A percentile compares a stretch with the other conserved stretches of the same genome.
Conservation (phyloP, 2,888 invertebrate species). For the Thumatha senex region DNA sequence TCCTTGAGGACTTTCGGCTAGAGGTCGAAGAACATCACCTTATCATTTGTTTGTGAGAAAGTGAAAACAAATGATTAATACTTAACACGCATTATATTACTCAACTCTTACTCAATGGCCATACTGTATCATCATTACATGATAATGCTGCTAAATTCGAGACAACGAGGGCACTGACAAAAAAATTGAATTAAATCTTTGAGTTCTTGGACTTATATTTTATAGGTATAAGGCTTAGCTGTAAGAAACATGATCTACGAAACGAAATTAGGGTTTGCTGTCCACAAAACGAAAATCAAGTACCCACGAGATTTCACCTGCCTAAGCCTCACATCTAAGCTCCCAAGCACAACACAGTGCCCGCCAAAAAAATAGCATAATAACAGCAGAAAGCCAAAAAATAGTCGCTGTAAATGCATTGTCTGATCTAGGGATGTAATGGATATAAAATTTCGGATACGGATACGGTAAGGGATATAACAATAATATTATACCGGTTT, state of each 20-base stretch:
- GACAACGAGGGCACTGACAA: background rate
- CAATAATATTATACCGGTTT: too few species aligned
- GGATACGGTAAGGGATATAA: too few species aligned
- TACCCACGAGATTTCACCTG: too few species aligned
- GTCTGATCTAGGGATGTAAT: too few species aligned
- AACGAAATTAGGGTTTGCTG: too few species aligned
- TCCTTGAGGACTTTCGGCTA: constrained; percentile 1
- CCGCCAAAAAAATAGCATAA: too few species aligned
- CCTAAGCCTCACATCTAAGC: background rate
- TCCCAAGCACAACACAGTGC: too few species aligned
- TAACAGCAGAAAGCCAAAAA: too few species aligned
- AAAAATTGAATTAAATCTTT: background rate
- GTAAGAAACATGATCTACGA: too few species aligned
- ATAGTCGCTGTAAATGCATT: too few species aligned
- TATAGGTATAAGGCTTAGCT: background rate
- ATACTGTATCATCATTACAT: background rate
- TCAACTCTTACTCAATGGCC: constrained; percentile 1
- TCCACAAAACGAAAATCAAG: too few species aligned
- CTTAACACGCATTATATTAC: constrained; percentile 6
- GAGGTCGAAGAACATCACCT: constrained; percentile 7
- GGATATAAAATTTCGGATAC: too few species aligned
- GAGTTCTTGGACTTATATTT: constrained; percentile 2
- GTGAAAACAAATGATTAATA: constrained; percentile 27
- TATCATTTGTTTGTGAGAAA: constrained; percentile 18
- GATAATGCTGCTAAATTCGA: background rate